Base-by-base conservation (phyloP, 1,140 invertebrate genomes). In the Forficula auricularia region DNA sequence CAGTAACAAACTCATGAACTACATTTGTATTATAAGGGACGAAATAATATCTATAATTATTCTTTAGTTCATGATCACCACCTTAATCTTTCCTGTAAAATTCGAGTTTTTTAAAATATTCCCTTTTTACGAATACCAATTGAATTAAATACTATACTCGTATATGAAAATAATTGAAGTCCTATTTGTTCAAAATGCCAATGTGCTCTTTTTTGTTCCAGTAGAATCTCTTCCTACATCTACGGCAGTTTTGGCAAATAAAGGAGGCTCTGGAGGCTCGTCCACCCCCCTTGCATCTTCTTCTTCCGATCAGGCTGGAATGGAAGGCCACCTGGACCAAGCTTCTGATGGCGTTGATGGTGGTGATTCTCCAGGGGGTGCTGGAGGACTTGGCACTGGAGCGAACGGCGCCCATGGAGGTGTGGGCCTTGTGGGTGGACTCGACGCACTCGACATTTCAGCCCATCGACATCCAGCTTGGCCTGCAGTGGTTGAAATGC, bases 401-500 rank as follows among this genome's bases (percentile, higher is more conserved):
- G 50, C 75, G 76, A 57, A 69, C 65, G 31, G 69, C 71, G 16
- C 67, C 65, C 39, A 15, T 22, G 38, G 34, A 43, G 18, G 19
- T 31, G 12, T 33, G 4, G 3, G 31, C 13, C 15, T 12, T 19
- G 14, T 20, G 8, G 8, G 8, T 13, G 32, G 13, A 31, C 15
- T 27, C 27, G 10, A 16, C 27, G 41, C n/a, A 15, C 2, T 35
- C 18, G 30, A 35, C 41, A 35, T 43, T n/a, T 15, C 30, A 22
- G 32, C 15, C 36, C 14, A n/a, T 18, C n/a, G 19, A 18, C 19
- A 18, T 12, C 15, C 14, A 4, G 22, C 22, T 55, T 83, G 79
- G 77, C 77, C 79, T n/a, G 73, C 78, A 8, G 73, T 84, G 18
- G 64, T 83, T 43, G 83, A 87, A 64, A 66, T 86, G 19, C 71